Base-by-base conservation (phyloP, 1,140 invertebrate genomes). In the Drosophila miranda region DNA sequence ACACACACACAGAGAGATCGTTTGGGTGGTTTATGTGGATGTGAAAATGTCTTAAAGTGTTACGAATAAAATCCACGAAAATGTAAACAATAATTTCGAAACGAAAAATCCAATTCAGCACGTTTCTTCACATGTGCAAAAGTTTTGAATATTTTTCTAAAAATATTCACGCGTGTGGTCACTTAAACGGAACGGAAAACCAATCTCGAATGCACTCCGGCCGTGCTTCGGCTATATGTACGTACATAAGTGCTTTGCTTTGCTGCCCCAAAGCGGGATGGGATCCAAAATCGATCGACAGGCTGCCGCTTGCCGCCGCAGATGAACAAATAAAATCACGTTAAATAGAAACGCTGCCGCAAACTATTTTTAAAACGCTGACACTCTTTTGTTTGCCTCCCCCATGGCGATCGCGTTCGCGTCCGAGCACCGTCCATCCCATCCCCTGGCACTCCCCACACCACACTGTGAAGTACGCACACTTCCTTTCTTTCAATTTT, bases 111-210 rank as follows among this genome's bases (percentile, higher is more conserved):
- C 59, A 61, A 88, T 78, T 88, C 74, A 78, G 82, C 82, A 87
- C 83, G 82, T 87, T 87, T 87, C 63, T 67, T 75, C 78, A 82
- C 82, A 86, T 86, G 82, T 86, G 82, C 82, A 81, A 87, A 87
- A 82, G 82, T 87, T 82, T 87, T 73, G 60, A 57, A 87, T 82
- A 58, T 87, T 71, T 84, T 84, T 73, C 58, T 44, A 61, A 80
- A 77, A 84, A 84, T 84, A 79, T 76, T 71, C 62, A 84, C 64
- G 81, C 73, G 72, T 77, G 80, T 77, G 73, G 58, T 60, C 73
- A 76, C 66, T 70, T 66, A 51, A 69, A 38, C 59, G 52, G 21
- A 73, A 34, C 49, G 45, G 34, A 80, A 44, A 74, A 61, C 41
- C 52, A 57, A 56, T 63, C 28, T 44, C 50, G 72, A 75, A 79